A percentile compares a stretch with the other conserved stretches of the same genome.
Evolutionary conservation across 2,888 invertebrate genomes (phyloP).

Genomic region (Cheilosia variabilis): DNA sequence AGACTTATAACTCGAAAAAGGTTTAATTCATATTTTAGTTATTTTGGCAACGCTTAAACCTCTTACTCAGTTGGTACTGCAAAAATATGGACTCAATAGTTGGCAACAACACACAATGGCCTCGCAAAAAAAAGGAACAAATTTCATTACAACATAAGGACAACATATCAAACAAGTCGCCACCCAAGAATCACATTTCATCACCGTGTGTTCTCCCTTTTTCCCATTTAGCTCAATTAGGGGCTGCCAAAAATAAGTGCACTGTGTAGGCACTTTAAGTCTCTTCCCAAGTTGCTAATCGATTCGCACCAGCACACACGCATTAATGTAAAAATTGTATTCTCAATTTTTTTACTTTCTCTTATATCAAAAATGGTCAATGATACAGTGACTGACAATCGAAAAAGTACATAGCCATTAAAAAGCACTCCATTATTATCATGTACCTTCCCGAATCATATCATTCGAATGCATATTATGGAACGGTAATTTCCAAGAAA

Average conservation of each 20-base stretch:
- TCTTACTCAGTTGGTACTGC: too few species aligned
- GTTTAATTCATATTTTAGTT: too few species aligned
- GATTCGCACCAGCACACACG: not conserved
- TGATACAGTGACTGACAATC: too few species aligned
- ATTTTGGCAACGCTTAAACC: too few species aligned
- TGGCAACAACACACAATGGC: not conserved
- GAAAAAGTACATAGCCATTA: too few species aligned
- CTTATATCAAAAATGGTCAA: too few species aligned
- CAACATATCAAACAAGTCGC: conserved; percentile 8
- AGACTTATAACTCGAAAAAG: too few species aligned
- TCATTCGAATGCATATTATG: not conserved
- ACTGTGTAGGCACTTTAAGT: not conserved
- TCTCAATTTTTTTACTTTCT: too few species aligned
- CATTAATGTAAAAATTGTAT: not conserved
- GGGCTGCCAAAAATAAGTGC: not conserved
- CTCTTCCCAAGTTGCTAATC: not conserved
- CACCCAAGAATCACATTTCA: conserved; percentile 23
- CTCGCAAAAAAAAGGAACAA: not conserved
- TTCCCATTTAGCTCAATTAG: conserved; percentile 9
- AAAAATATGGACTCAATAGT: not conserved
- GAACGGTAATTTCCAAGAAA: conserved; percentile 8
- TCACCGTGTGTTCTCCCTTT: conserved; percentile 2
- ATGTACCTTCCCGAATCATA: not conserved
- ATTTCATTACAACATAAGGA: not conserved
- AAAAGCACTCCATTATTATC: too few species aligned